Conservation (phyloP, 2,113 vertebrate species). For the Electrona antarctica region DNA sequence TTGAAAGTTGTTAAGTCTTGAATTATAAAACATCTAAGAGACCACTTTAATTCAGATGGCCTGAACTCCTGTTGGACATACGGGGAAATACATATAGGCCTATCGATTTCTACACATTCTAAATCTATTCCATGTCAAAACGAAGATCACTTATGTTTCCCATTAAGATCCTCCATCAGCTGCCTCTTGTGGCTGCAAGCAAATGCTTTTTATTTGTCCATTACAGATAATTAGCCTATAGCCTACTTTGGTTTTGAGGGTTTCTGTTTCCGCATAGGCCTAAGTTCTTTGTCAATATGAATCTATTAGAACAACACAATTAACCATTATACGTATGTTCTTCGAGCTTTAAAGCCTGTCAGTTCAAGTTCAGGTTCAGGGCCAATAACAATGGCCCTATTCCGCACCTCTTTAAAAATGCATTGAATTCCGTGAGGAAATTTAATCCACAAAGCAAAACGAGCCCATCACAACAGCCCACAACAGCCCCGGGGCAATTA, state of each 20-base stretch:
- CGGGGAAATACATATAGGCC: background rate
- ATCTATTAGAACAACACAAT: conserved; percentile 5
- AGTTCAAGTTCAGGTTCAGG: background rate
- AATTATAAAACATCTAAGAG: conserved; percentile 21
- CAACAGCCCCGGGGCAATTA: conserved; percentile 58
- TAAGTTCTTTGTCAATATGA: background rate
- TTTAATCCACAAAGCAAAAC: conserved; percentile 26
- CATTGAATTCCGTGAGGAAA: conserved; percentile 5
- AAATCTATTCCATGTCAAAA: background rate
- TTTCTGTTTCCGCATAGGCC: background rate
- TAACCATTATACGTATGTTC: background rate
- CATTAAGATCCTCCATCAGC: background rate
- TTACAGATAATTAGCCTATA: conserved; percentile 1
- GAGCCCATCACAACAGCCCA: conserved; percentile 44
- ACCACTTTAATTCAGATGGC: background rate
- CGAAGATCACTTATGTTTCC: background rate
- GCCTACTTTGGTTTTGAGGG: conserved; percentile 14
- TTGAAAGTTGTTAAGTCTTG: conserved; percentile 20
- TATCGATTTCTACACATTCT: background rate
- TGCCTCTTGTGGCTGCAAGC: background rate
- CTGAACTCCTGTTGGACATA: background rate
- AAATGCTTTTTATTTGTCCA: conserved; percentile 20
- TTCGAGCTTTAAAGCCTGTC: background rate
- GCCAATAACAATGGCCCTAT: background rate
- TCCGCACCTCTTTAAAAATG: background rate